Conservation (phyloP, 2,113 vertebrate genomes). For the Gobius niger region DNA sequence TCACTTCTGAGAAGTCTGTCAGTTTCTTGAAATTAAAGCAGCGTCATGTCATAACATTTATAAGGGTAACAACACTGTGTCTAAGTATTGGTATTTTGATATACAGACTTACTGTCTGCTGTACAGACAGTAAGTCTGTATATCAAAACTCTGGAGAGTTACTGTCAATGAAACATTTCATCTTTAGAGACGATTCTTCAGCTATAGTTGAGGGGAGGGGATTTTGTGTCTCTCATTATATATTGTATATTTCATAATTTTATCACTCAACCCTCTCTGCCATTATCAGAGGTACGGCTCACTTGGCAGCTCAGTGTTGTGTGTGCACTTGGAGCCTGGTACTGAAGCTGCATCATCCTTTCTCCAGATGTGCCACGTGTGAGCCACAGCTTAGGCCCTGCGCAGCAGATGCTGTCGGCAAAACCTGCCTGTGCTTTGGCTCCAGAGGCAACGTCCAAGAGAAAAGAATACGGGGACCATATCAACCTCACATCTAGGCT, state of each 20-base stretch:
- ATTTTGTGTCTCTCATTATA: neutral
- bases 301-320: slow-evolving; percentile 12
- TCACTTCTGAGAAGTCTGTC: neutral
- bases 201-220: too few species aligned
- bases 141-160: too few species aligned
- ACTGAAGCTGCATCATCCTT: slow-evolving; percentile 67
- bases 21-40: too few species aligned
- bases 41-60: too few species aligned
- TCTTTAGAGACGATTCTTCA: too few species aligned
- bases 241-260: slow-evolving; percentile 14
- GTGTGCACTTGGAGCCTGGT: slow-evolving; percentile 42
- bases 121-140: too few species aligned
- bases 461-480: slow-evolving; percentile 60
- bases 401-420: slow-evolving; percentile 71
- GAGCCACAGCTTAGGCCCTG: slow-evolving; percentile 59
- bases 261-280: slow-evolving; percentile 11
- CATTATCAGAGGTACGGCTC: slow-evolving; percentile 41
- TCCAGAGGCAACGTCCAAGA: slow-evolving; percentile 26
- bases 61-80: too few species aligned
- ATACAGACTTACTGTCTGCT: too few species aligned
- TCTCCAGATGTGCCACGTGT: slow-evolving; percentile 82
- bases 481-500: slow-evolving; percentile 51
- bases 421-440: slow-evolving; percentile 30
- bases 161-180: too few species aligned
- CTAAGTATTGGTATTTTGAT: too few species aligned